phyloP scores from a whole-genome alignment of 2,888 invertebrate genomes.

The Limenitis camilla region DNA sequence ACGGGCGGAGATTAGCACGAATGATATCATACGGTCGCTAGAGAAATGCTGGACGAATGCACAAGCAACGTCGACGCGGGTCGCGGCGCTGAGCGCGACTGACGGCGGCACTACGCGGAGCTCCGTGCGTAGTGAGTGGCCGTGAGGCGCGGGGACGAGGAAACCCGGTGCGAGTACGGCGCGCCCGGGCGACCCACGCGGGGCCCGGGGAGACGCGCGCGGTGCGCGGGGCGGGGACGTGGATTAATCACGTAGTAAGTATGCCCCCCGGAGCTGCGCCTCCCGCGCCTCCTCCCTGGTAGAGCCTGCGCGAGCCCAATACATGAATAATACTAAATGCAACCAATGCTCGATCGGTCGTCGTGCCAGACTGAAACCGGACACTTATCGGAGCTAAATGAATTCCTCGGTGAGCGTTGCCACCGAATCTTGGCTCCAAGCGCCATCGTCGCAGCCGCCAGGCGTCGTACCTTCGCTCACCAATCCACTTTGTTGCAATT shows the following conservation, averaged over 20 bases:
- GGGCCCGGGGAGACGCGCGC: slow-evolving; percentile 39
- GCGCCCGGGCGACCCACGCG: slow-evolving; percentile 51
- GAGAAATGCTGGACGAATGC: slow-evolving; percentile 30
- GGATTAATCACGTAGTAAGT: slow-evolving; percentile 75
- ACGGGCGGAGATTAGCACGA: slow-evolving; percentile 67
- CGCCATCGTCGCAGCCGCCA: slow-evolving; percentile 23
- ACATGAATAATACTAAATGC: slow-evolving; percentile 64
- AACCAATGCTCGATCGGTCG: slow-evolving; percentile 56
- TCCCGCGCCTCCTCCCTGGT: slow-evolving; percentile 41
- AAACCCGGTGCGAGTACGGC: slow-evolving; percentile 73
- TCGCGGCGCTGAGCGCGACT: slow-evolving; percentile 72
- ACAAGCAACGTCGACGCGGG: slow-evolving; percentile 65
- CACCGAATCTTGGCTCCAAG: slow-evolving; percentile 46
- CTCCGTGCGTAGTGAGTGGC: slow-evolving; percentile 72
- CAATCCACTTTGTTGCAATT: slow-evolving; percentile 45
- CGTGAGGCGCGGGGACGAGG: slow-evolving; percentile 75
- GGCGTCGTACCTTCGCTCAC: slow-evolving; percentile 28
- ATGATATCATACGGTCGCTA: slow-evolving; percentile 53
- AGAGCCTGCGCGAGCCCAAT: slow-evolving; percentile 66
- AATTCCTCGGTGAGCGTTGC: slow-evolving; percentile 65
- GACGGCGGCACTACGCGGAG: slow-evolving; percentile 66
- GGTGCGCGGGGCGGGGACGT: slow-evolving; percentile 31
- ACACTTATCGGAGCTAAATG: slow-evolving; percentile 66
- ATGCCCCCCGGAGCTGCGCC: slow-evolving; percentile 57
- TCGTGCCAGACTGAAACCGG: slow-evolving; percentile 72